Base-by-base conservation (phyloP, 2,797 vertebrate species). In the Tympanoctomys barrerae region DNA sequence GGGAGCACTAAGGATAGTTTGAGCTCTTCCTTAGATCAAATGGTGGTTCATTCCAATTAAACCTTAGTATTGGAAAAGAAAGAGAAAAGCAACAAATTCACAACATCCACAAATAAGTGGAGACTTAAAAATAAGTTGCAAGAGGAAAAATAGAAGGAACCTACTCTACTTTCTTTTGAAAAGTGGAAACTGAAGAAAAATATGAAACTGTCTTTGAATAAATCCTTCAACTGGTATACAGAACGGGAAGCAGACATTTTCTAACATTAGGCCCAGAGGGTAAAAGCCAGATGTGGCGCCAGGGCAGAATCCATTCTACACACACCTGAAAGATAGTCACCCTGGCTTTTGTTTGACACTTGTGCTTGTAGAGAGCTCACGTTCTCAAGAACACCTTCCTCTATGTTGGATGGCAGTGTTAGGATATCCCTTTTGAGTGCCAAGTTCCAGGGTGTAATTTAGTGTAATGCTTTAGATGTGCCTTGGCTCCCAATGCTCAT, bases 161-260 rank as follows among this genome's bases (percentile, higher is more conserved):
- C 39, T 73, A 82, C 36, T 57, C 9, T 31, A 5, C 22, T 85
- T 64, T 49, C 46, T 91, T 66, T 87, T 87, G 13, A 81, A 78
- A 92, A 92, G 71, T 21, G 7, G 95, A 82, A 62, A 89, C n/a
- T 33, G 70, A 73, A 13, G 39, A 64, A 85, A 89, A 89, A 46
- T 33, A 87, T 39, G 54, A n/a, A 94, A 61, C 13, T 5, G 3
- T 46, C 64, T 61, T 91, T 9, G 21, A 31, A 18, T 83, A 73
- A 83, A 33, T 68, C 11, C 26, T 16, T 82, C 59, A 33, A 21
- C 66, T 61, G 26, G 49, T 19, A 19, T 3, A 42, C 0, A 90
- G 46, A 82, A 68, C 22, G 82, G 33, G 39, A 49, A 88, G 39
- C 2, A 36, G 33, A 42, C 11, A 22, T 83, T 46, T 5, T n/a